phyloP scores from a whole-genome alignment of 2,797 vertebrate species.

The Lutjanus argentimaculatus region DNA sequence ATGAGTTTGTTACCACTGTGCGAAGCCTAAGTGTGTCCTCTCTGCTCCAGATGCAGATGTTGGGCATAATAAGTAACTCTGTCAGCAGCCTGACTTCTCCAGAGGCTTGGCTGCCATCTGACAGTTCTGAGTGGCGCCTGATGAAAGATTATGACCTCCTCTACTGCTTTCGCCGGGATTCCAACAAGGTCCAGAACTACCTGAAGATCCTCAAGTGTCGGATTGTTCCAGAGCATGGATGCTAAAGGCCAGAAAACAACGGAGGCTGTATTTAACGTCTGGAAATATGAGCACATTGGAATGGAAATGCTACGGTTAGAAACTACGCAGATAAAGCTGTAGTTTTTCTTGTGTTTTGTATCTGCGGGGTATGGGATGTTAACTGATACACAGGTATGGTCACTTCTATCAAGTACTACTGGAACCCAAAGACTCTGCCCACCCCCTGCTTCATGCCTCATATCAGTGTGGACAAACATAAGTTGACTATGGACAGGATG shows the following conservation, averaged over 20 bases:
- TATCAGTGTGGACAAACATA: neutral
- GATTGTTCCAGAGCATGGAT: conserved; percentile 85
- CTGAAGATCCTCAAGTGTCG: conserved; percentile 91
- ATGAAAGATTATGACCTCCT: conserved; percentile 89
- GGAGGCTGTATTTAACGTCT: neutral
- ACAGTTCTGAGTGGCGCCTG: conserved; percentile 76
- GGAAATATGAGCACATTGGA: neutral
- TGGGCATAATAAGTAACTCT: conserved; percentile 87
- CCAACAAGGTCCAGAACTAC: conserved; percentile 91
- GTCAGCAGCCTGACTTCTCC: conserved; percentile 77
- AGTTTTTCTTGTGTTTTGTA: conserved; percentile 33
- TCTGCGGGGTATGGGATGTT: conserved; percentile 2
- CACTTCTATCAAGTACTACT: conserved; percentile 6
- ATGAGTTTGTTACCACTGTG: neutral
- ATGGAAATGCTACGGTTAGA: conserved; percentile 2
- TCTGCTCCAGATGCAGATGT: conserved; percentile 85
- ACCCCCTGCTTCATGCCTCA: neutral
- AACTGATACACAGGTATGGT: conserved; percentile 9
- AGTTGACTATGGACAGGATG: neutral
- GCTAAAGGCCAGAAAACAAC: conserved; percentile 65
- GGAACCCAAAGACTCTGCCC: conserved; percentile 23
- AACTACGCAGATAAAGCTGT: conserved; percentile 13
- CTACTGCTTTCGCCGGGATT: conserved; percentile 90
- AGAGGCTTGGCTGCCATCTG: conserved; percentile 69
- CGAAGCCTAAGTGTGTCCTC: neutral